phyloP scores from a whole-genome alignment of 2,113 vertebrate species.

The Ardeotis arabs region DNA sequence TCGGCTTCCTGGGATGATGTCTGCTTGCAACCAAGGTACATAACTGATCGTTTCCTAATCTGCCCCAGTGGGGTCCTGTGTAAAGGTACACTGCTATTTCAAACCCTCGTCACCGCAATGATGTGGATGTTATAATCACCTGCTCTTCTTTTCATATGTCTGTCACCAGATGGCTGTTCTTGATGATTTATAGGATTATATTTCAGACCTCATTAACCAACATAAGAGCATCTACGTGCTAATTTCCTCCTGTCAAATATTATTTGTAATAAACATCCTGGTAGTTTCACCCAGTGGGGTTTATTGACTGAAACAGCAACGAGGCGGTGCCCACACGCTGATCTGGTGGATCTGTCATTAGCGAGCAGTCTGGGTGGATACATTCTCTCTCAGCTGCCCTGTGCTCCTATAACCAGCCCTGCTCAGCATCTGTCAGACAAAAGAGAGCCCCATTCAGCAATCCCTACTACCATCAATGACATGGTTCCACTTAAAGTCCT shows the following conservation, averaged over 20 bases:
- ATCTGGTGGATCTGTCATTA: background rate
- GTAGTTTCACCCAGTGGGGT: background rate
- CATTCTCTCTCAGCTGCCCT: fast-evolving
- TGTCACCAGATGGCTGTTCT: slow-evolving; percentile 20
- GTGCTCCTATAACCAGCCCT: background rate
- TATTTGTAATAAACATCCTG: slow-evolving; percentile 29
- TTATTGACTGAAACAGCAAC: background rate
- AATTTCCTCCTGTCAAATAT: slow-evolving; percentile 48
- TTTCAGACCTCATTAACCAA: slow-evolving; percentile 58
- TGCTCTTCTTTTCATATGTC: background rate
- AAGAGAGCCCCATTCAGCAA: background rate
- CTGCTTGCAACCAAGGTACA: background rate
- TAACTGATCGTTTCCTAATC: background rate
- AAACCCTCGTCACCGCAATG: background rate
- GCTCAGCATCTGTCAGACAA: background rate
- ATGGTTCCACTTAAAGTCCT: background rate
- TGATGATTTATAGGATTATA: slow-evolving; percentile 43
- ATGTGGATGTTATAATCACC: background rate
- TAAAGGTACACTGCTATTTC: background rate
- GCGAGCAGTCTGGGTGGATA: background rate
- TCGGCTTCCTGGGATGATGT: background rate
- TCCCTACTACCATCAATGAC: background rate
- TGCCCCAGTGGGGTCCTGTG: background rate
- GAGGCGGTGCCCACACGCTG: background rate
- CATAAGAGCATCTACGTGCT: background rate